Conservation (phyloP, 2,888 invertebrate species). For the Marasmarcha lunaedactyla region DNA sequence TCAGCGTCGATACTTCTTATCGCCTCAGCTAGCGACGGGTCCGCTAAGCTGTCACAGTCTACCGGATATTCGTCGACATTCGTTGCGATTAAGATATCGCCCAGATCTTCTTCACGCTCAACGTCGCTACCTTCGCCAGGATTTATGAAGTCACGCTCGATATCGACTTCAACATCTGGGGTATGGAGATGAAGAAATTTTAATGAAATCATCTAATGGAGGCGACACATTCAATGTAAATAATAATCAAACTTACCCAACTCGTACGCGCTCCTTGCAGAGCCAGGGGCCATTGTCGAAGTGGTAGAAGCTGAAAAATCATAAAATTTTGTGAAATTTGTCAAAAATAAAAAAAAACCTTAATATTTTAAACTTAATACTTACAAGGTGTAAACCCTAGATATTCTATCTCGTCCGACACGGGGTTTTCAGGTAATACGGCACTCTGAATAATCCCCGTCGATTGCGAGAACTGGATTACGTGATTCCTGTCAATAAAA, state of each 20-base stretch:
- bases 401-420: slow-evolving; percentile 2
- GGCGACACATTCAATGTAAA: slow-evolving; percentile 9
- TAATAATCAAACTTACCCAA: slow-evolving; percentile 4
- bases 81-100: slow-evolving; percentile 1
- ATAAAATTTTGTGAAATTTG: neutral
- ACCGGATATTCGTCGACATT: slow-evolving; percentile 2
- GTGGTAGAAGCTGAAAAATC: neutral
- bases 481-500: slow-evolving; percentile 8
- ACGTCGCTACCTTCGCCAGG: slow-evolving; percentile 10
- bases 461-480: slow-evolving; percentile 4
- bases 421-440: neutral
- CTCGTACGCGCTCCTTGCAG: neutral
- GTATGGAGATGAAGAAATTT: slow-evolving; percentile 6
- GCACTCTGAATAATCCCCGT: slow-evolving; percentile 4
- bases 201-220: slow-evolving; percentile 6
- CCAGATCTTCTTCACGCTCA: slow-evolving; percentile 4
- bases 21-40: slow-evolving; percentile 3
- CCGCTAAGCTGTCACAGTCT: neutral
- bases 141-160: slow-evolving; percentile 8
- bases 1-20: slow-evolving; percentile 2
- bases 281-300: neutral
- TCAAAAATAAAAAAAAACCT: slow-evolving; percentile 2
- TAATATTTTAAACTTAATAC: slow-evolving; percentile 2
- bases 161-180: no score
- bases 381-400: slow-evolving; percentile 3